Evolutionary conservation across 2,797 vertebrate species (phyloP), one percentile per base, ranked within the genome.

Genomic region (Lepus oiostolus): DNA sequence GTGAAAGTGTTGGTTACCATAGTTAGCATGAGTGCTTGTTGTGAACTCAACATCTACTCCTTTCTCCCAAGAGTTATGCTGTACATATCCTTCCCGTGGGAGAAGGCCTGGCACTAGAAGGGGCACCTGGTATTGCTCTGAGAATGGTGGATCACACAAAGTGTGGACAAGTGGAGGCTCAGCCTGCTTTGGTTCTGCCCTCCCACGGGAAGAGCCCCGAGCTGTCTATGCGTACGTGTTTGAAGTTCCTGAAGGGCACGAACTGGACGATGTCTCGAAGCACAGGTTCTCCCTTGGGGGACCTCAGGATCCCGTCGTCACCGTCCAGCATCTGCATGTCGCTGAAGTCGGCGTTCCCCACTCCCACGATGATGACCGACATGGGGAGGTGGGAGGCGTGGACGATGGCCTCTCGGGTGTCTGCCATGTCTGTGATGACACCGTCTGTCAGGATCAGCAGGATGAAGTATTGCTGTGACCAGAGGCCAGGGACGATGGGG

Each of bases 301-400:
- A 99, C 65, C 99, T 98, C 97, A 99, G 98, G 97, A 99, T 99
- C 70, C 99, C 99, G 0, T 99, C 99, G 0, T 99, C 99, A 0
- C 99, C 99, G 0, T 99, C 99, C 95, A 99, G 96, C 98, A 99
- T 99, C 98, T 99, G 99, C 99, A 99, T 99, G 98, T 99, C 99
- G 2, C 99, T 99, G 96, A 99, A 99, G 97, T 99, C 99, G 0
- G 99, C 99, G 0, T 99, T 99, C 60, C 99, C 99, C 72, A 99
- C 99, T 0, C 99, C 99, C 0, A 99, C 99, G 50, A 99, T 99
- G 98, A 99, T 99, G 98, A 99, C 99, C 0, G 99, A 99, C 99
- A 99, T 99, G 97, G 99, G 99, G 11, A 99, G 99, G 98, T 99
- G 99, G 22, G 99, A 99, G 95, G 99, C 99, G 0, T 99, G 99